Base-by-base conservation (phyloP, 2,888 invertebrate species). In the Hypercompe scribonia region DNA sequence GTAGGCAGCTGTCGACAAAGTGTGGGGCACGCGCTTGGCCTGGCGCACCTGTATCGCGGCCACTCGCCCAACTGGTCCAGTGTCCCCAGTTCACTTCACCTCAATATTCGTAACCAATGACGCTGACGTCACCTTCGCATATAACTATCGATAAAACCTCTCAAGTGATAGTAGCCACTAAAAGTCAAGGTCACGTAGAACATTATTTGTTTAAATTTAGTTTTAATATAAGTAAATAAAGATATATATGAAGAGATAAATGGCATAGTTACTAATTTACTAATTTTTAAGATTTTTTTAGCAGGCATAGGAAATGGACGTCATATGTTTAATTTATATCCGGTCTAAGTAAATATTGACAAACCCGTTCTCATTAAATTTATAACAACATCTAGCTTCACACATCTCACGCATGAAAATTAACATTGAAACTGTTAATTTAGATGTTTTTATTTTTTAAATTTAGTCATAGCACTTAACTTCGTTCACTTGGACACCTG, bases 1-100 rank as follows among this genome's bases (percentile, higher is more conserved):
- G 33, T 73, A 74, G 78, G 79, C 86, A 87, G 84, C 82, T 85
- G 86, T 46, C 21, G 18, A 3, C 76, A 71, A 75, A 34, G 77
- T 70, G 78, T 70, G 75, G 71, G 73, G 88, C 89, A 89, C 88
- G 89, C 88, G 88, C 83, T 70, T 65, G 68, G 68, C 73, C 77
- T 72, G 80, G 79, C 84, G 86, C 91, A 92, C 91, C 91, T 92
- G 92, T 86, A 80, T 73, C 68, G 69, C 84, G 81, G 83, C 83
- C 84, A 84, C 87, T 86, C 82, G 87, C 82, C 80, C 71, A 78
- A 81, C 86, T 83, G 86, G 82, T 78, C 83, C 85, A 83, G 86
- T 84, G 82, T 81, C 76, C 82, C 78, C 79, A 81, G 84, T 79
- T 72, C 77, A 78, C 75, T 81, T 77, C 71, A 34, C 39, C 71